phyloP scores from a whole-genome alignment of 2,797 vertebrate genomes.

The Cichlasoma orientale region DNA sequence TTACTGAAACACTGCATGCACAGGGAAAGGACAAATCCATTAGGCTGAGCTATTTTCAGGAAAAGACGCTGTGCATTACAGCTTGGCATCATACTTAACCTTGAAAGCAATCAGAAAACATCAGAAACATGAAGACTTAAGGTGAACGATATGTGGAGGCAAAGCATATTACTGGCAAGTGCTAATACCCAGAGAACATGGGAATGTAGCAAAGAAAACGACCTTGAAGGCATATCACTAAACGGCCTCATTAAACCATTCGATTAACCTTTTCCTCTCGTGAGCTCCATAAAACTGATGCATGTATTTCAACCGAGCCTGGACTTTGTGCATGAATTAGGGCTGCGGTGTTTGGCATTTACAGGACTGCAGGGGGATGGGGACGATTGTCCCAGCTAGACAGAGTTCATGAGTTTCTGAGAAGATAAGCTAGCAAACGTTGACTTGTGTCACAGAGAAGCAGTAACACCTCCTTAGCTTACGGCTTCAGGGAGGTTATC shows the following conservation, averaged over 20 bases:
- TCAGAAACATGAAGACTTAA: conserved; percentile 14
- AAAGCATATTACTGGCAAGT: not conserved
- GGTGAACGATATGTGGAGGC: conserved; percentile 12
- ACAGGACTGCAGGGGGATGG: conserved; percentile 9
- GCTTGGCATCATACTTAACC: not conserved
- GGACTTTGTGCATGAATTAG: conserved; percentile 43
- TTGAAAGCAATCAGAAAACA: conserved; percentile 2
- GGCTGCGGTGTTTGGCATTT: conserved; percentile 15
- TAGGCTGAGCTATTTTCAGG: not conserved
- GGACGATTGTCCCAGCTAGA: not conserved
- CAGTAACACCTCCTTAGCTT: conserved; percentile 5
- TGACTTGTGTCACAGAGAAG: conserved; percentile 14
- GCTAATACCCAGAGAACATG: conserved; percentile 1
- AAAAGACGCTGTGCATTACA: not conserved
- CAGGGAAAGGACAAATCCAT: not conserved
- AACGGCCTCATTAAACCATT: conserved; percentile 76
- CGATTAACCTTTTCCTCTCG: conserved; percentile 73
- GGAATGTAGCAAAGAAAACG: conserved; percentile 44
- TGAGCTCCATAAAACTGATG: conserved; percentile 63
- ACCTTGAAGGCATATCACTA: conserved; percentile 74
- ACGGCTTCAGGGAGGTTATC: conserved; percentile 16
- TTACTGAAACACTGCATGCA: conserved; percentile 16
- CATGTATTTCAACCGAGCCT: conserved; percentile 28
- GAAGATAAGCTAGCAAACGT: not conserved
- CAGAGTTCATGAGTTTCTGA: not conserved